phyloP scores from a whole-genome alignment of 1,140 invertebrate species.

The Nebria ingens region DNA sequence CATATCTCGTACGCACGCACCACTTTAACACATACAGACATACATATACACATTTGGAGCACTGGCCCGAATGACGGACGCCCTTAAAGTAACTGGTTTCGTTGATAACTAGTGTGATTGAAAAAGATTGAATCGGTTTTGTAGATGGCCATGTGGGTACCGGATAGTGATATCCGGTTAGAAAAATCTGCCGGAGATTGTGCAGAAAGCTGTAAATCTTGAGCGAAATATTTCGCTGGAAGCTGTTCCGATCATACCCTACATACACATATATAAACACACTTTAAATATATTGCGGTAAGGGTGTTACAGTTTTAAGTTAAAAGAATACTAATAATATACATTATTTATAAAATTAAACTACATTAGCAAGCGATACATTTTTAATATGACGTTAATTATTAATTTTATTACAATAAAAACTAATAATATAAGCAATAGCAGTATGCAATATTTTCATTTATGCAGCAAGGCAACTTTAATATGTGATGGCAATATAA shows the following conservation, averaged over 20 bases:
- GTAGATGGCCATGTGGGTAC: constrained; percentile 1
- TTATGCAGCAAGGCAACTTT: too few species aligned
- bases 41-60: neutral
- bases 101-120: constrained; percentile 3
- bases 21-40: neutral
- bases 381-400: too few species aligned
- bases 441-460: too few species aligned
- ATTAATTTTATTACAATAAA: too few species aligned
- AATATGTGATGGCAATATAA: too few species aligned
- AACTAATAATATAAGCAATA: too few species aligned
- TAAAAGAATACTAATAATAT: too few species aligned
- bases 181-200: constrained; percentile 3
- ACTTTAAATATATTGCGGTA: neutral
- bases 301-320: too few species aligned
- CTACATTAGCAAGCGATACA: too few species aligned
- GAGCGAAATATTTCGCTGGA: neutral
- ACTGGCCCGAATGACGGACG: neutral
- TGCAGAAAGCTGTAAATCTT: neutral
- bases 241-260: neutral
- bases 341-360: too few species aligned
- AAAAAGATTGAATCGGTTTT: constrained; percentile 7
- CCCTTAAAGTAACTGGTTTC: neutral
- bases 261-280: too few species aligned
- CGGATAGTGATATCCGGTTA: constrained; percentile 3
- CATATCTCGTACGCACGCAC: neutral